These are phyloP conservation scores for Thalassophryne amazonica DNA, from an alignment of 2,797 vertebrate genomes.

Conservation along the genomic window DNA sequence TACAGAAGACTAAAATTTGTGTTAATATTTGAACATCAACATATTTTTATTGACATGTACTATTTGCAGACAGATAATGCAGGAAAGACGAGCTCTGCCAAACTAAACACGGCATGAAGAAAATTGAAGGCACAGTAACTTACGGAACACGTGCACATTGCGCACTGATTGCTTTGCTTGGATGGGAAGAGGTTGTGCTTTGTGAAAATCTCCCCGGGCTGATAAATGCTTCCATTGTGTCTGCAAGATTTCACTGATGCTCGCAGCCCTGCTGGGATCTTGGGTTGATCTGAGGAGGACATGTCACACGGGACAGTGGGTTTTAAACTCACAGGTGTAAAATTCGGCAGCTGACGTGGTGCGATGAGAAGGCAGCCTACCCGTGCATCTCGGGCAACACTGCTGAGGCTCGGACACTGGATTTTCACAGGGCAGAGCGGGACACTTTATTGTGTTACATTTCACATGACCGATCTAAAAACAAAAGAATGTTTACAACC, in stretches of 20 bases:
- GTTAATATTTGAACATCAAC: too few species aligned
- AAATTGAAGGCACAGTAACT: slow-evolving; percentile 58
- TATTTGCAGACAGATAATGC: too few species aligned
- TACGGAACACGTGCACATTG: slow-evolving; percentile 94
- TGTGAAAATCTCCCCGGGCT: slow-evolving; percentile 90
- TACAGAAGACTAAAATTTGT: too few species aligned
- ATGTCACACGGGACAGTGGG: slow-evolving; percentile 1
- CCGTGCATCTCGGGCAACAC: slow-evolving; percentile 90
- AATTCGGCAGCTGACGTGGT: neutral
- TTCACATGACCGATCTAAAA: slow-evolving; percentile 80
- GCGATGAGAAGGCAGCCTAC: slow-evolving; percentile 51
- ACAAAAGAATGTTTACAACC: slow-evolving; percentile 28
- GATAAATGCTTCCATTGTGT: slow-evolving; percentile 88
- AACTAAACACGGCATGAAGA: neutral
- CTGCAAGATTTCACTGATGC: slow-evolving; percentile 84
- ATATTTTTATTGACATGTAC: too few species aligned
- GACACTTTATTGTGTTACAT: slow-evolving; percentile 90
- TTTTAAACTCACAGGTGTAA: slow-evolving; percentile 1
- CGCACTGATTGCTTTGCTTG: slow-evolving; percentile 89
- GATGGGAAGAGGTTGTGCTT: slow-evolving; percentile 86
- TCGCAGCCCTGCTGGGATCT: slow-evolving; percentile 85
- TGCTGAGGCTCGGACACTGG: slow-evolving; percentile 85
- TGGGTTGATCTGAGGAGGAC: slow-evolving; percentile 72
- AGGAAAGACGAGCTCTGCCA: neutral
- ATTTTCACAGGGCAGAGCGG: slow-evolving; percentile 82